Percentiles rank a stretch among this genome's conserved stretches.
Evolutionary conservation across 2,888 invertebrate genomes (phyloP).

Genomic region (Pachymerium ferrugineum): DNA sequence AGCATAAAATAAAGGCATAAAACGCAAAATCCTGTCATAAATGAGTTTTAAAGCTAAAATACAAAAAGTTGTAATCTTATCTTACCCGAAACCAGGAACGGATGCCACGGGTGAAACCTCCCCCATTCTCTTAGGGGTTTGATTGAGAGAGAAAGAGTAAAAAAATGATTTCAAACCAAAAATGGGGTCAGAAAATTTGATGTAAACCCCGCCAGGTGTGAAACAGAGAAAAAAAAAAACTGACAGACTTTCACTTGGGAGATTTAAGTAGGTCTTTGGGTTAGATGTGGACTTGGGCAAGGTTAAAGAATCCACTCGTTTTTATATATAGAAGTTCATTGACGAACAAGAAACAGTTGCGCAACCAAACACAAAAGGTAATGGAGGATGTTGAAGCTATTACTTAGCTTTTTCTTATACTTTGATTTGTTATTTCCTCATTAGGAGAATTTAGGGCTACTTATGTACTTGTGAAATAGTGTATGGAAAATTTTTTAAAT

Average conservation of each 20-base stretch:
- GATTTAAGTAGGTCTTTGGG: slow-evolving; percentile 11
- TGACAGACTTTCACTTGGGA: background rate
- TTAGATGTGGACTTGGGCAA: slow-evolving; percentile 5
- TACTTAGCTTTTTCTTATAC: background rate
- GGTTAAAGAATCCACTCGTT: slow-evolving; percentile 5
- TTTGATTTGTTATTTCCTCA: slow-evolving; percentile 23
- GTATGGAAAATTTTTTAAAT: background rate
- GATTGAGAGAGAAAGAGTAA: too few species aligned
- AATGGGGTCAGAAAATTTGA: background rate
- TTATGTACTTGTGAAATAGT: background rate
- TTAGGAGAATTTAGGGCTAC: background rate
- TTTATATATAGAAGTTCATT: slow-evolving; percentile 17
- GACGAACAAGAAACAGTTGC: slow-evolving; percentile 19
- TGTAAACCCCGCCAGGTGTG: background rate
- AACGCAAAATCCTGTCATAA: too few species aligned
- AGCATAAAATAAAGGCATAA: too few species aligned
- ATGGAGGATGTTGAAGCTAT: slow-evolving; percentile 14
- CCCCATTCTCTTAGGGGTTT: too few species aligned
- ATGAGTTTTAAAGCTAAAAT: too few species aligned
- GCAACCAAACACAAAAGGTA: background rate
- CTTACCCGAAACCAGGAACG: too few species aligned
- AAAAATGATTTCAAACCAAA: too few species aligned
- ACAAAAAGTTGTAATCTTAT: too few species aligned
- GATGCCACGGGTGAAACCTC: too few species aligned
- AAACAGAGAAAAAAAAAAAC: background rate